Percentiles rank a stretch among this genome's conserved stretches.
Conservation (phyloP, 2,797 vertebrate species). For the Sebastes minor region DNA sequence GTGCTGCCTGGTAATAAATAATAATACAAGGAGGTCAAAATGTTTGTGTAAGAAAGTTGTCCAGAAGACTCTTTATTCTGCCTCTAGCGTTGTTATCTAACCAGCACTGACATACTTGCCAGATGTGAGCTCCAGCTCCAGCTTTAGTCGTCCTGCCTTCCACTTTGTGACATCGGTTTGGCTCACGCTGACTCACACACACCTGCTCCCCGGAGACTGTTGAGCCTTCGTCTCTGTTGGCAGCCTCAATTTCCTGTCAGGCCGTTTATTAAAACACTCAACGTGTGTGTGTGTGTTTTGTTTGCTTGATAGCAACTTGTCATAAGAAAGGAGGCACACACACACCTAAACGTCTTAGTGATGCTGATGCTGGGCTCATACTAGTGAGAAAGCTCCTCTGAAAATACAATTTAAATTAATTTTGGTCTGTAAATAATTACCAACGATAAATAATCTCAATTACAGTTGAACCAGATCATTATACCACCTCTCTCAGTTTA, state of each 20-base stretch:
- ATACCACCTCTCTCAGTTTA: too few relatives aligned
- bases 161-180: neutral
- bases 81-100: neutral
- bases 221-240: neutral
- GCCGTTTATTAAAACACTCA: neutral
- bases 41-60: neutral
- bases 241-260: slow-evolving; percentile 19
- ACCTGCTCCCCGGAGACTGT: neutral
- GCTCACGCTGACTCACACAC: neutral
- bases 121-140: neutral
- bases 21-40: neutral
- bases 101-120: neutral
- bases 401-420: too few relatives aligned
- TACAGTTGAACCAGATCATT: too few relatives aligned
- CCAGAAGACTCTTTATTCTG: neutral
- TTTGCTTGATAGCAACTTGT: neutral
- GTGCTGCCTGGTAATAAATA: neutral
- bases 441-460: too few relatives aligned
- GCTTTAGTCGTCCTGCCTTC: neutral
- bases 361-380: neutral
- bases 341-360: neutral
- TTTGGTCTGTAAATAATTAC: too few relatives aligned
- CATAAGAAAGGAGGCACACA: neutral
- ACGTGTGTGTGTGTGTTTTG: neutral
- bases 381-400: too few relatives aligned